Evolutionary conservation across 30 jellyfish, hydroid and myxozoan genomes (phyloP), one percentile per base, ranked within the genome.

Genomic region (Morbakka virulenta): DNA sequence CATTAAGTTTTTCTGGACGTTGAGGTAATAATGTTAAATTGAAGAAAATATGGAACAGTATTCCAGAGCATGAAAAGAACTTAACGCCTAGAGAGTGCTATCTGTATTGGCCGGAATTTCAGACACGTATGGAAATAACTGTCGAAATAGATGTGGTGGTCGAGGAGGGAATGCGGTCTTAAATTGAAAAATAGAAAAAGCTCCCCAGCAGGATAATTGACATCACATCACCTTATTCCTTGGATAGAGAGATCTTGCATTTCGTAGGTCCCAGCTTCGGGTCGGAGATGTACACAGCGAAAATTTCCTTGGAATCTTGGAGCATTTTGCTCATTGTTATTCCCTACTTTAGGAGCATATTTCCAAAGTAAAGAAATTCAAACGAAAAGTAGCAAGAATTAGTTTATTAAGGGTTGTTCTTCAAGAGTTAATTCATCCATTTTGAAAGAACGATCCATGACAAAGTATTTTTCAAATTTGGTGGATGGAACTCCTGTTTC

Each of bases 211-310:
- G 63, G 65, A 64, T 64, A 21, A 53, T 21, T 21, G 70, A 53
- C 25, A 31, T 53, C 12, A 53, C 70, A 11, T 14, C 31, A 28
- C 57, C 57, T 41, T 41, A 17, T 41, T 41, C 57, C 57, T 41
- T 41, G 57, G 57, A 41, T 6, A 41, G 57, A 17, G 57, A 17
- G 57, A 14, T 23, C 31, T 32, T 64, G 9, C 77, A 64, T 64
- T 64, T 64, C 64, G 77, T 64, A 64, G 77, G 25, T 64, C 65
- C 20, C 28, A 26, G 65, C 77, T 64, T 64, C 64, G 77, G 31
- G 28, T 64, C 77, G 77, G 67, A 22, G 77, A 64, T 64, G 66
- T 22, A 9, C 67, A 64, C 6, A 14, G 28, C 65, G 64, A 32
- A 28, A 64, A 64, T 64, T 64, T 64, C 65, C 65, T 64, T 9